Percentiles rank a stretch among this genome's conserved stretches.
These are phyloP conservation scores for Sycophaga agraensis DNA, from an alignment of 1,140 invertebrate genomes.

Conservation along the genomic window DNA sequence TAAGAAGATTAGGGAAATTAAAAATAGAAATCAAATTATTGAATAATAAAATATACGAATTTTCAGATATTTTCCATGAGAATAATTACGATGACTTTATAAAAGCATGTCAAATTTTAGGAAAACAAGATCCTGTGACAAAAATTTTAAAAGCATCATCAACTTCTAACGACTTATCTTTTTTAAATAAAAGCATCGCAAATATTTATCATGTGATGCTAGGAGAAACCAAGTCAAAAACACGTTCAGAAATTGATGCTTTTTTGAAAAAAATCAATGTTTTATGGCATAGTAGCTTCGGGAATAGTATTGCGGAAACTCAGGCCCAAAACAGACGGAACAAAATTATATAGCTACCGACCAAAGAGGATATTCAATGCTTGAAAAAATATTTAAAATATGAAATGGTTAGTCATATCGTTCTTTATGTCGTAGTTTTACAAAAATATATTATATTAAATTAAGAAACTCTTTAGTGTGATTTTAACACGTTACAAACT, in stretches of 20 bases:
- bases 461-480: background rate
- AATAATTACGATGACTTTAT: background rate
- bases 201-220: background rate
- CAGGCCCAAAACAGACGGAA: background rate
- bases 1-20: background rate
- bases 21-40: background rate
- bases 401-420: background rate
- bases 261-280: background rate
- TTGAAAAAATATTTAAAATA: background rate
- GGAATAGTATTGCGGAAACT: background rate
- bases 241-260: background rate
- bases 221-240: background rate
- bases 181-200: background rate
- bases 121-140: background rate
- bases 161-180: background rate
- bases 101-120: background rate
- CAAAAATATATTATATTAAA: background rate
- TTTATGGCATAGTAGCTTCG: background rate
- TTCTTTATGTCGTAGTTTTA: background rate
- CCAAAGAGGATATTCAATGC: background rate
- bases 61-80: background rate
- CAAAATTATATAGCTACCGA: background rate
- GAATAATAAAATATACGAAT: background rate
- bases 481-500: background rate
- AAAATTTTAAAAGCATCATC: background rate